phyloP scores from a whole-genome alignment of 2,888 invertebrate species.

The Hydrotaea cyrtoneurina region DNA sequence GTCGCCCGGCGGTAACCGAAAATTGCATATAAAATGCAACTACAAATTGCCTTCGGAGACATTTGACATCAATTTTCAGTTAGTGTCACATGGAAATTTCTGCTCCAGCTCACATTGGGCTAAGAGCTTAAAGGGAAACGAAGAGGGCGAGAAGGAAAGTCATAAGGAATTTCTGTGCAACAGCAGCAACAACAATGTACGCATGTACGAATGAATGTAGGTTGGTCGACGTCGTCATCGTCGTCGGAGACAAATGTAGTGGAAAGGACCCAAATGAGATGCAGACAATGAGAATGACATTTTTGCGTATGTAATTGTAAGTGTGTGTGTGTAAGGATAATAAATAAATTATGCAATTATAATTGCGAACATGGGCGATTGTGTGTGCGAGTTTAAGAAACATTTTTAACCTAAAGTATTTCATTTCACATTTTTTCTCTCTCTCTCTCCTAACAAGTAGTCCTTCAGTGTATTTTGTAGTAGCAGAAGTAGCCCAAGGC shows the following conservation, averaged over 20 bases:
- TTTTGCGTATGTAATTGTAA: background rate
- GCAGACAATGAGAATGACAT: conserved; percentile 28
- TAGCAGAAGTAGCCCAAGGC: no score
- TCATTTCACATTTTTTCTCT: background rate
- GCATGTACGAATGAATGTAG: background rate
- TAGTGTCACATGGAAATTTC: conserved; percentile 59
- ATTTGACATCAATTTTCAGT: conserved; percentile 54
- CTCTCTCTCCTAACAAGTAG: no score
- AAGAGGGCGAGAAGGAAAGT: background rate
- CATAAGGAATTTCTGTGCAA: background rate
- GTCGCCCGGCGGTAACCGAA: background rate
- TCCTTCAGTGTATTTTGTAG: no score
- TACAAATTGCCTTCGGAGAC: conserved; percentile 49
- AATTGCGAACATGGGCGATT: conserved; percentile 26
- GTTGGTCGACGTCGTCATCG: background rate
- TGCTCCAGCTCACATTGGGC: conserved; percentile 9
- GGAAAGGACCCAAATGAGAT: conserved; percentile 15
- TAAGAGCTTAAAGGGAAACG: background rate
- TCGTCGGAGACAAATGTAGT: background rate
- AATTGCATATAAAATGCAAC: conserved; percentile 39
- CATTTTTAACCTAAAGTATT: conserved; percentile 8
- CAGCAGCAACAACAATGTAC: background rate
- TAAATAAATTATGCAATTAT: conserved; percentile 65
- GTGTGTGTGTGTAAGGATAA: conserved; percentile 34
- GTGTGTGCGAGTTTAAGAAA: background rate